Base-by-base conservation (phyloP, 2,888 invertebrate genomes). In the Apotomis turbidana region DNA sequence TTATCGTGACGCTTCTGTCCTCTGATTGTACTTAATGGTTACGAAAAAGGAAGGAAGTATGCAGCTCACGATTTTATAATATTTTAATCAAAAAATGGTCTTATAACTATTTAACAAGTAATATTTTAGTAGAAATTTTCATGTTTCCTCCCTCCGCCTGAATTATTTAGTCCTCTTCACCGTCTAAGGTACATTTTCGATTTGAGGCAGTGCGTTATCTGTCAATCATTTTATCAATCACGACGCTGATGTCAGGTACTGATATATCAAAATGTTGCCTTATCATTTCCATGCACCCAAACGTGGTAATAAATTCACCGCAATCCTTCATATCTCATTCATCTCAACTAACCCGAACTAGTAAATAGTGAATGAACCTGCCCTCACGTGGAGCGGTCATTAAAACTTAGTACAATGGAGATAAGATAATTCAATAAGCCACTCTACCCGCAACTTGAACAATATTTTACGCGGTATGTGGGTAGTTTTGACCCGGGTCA, bases 371-470 rank as follows among this genome's bases (percentile, higher is more conserved):
- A 71, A 66, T 66, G 54, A 71, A 67, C 67, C 67, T 62, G 62
- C 70, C 70, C 70, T 66, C 71, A 61, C 71, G 71, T 68, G 68
- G 68, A 83, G 79, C 85, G 85, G 87, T 90, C 87, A 90, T 91
- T 91, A 89, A 87, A 89, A 88, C 89, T 89, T 87, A 86, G 83
- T 83, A 89, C 89, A 89, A 89, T 88, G 82, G 84, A 76, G 75
- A 87, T 87, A 82, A 87, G 86, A 87, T 90, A 90, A 90, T 91
- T 91, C 90, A 91, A 91, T 91, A 90, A 90, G 83, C 88, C 84
- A 81, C 81, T 81, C 80, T 78, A 80, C 82, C 82, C 78, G 74
- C 79, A 85, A 85, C 82, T 86, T 83, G 75, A 74, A 77, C 81
- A 78, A 84, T 87, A 86, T 85, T 84, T 87, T 81, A 86, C 81